phyloP scores from a whole-genome alignment of 2,113 vertebrate species.

The Triplophysa tibetana region DNA sequence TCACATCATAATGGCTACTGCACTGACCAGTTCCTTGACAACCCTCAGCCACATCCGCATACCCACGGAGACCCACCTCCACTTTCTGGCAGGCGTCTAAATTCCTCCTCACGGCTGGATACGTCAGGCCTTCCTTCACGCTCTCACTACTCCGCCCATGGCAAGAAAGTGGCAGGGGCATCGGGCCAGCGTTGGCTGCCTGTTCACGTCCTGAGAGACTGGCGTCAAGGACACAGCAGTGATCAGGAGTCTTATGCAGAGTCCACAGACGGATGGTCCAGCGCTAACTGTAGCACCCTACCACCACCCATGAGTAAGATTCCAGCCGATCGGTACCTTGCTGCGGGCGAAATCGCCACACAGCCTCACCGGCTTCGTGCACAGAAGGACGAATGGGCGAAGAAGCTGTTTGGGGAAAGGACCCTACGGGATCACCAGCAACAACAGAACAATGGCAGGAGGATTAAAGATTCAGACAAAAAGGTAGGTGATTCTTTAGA shows the following conservation, averaged over 20 bases:
- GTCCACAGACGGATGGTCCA: slow-evolving; percentile 97
- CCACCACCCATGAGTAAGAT: slow-evolving; percentile 98
- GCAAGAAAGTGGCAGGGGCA: slow-evolving; percentile 61
- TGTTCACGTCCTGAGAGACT: slow-evolving; percentile 88
- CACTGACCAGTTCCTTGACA: slow-evolving; percentile 77
- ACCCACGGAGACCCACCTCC: slow-evolving; percentile 76
- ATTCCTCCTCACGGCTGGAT: slow-evolving; percentile 72
- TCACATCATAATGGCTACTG: slow-evolving; percentile 83
- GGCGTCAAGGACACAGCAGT: slow-evolving; percentile 83
- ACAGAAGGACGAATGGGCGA: slow-evolving; percentile 88
- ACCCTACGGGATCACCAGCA: slow-evolving; percentile 68
- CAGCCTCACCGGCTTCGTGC: slow-evolving; percentile 72
- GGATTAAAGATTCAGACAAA: slow-evolving; percentile 81
- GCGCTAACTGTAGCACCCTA: slow-evolving; percentile 93
- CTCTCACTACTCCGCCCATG: slow-evolving; percentile 71
- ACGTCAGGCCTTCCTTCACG: slow-evolving; percentile 73
- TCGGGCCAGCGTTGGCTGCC: slow-evolving; percentile 86
- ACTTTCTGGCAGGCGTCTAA: slow-evolving; percentile 70
- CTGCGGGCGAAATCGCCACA: slow-evolving; percentile 76
- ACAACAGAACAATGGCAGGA: slow-evolving; percentile 72
- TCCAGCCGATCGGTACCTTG: slow-evolving; percentile 92
- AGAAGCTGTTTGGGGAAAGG: slow-evolving; percentile 86
- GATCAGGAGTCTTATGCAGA: slow-evolving; percentile 97
- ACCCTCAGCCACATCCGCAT: slow-evolving; percentile 73
- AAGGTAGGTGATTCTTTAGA: slow-evolving; percentile 77